A percentile compares a stretch with the other conserved stretches of the same genome.
Evolutionary conservation across 1,140 invertebrate genomes (phyloP).

Genomic region (Macrobrachium rosenbergii): DNA sequence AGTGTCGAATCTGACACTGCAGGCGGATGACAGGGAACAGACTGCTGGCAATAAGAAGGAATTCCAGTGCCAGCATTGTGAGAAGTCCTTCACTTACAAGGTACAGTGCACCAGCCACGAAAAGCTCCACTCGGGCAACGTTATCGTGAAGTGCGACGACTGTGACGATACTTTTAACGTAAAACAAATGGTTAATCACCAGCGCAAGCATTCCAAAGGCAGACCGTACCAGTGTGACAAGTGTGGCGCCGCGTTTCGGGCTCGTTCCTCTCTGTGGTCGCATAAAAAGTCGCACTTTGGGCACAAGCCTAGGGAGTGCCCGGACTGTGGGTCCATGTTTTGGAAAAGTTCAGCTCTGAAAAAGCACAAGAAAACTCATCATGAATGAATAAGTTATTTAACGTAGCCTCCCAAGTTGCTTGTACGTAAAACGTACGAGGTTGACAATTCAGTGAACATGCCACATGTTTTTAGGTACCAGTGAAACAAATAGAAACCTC

Average conservation of each 20-base stretch:
- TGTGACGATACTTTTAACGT: constrained; percentile 1
- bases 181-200: not conserved
- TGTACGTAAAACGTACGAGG: no score
- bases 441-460: no score
- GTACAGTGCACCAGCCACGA: constrained; percentile 3
- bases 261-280: constrained; percentile 2
- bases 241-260: not conserved
- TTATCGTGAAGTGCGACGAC: not conserved
- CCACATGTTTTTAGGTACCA: no score
- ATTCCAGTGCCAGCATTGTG: constrained; percentile 2
- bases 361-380: constrained; percentile 6
- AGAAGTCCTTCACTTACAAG: constrained; percentile 8
- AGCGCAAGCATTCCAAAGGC: not conserved
- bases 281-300: constrained; percentile 17
- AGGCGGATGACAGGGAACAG: not conserved
- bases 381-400: not conserved
- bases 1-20: not conserved
- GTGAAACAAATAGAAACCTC: no score
- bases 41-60: not conserved
- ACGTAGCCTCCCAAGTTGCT: no score
- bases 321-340: constrained; percentile 16
- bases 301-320: not conserved
- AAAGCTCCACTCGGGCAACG: not conserved
- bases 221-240: constrained; percentile 5
- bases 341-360: constrained; percentile 10